A percentile compares a stretch with the other conserved stretches of the same genome.
phyloP scores from a whole-genome alignment of 1,140 invertebrate genomes.

The Ridgeia piscesae region DNA sequence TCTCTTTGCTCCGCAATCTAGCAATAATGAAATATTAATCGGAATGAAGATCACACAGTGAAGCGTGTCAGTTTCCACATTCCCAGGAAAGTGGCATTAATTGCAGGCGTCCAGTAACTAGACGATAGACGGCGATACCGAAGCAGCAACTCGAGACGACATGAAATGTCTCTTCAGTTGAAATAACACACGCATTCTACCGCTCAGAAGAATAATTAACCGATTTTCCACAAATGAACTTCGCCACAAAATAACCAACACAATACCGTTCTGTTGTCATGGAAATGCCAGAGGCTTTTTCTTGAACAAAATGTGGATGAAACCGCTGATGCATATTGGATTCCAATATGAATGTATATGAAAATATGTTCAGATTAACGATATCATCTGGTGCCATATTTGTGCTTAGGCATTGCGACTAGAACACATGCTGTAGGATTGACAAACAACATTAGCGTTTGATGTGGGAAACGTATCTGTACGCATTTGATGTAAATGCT shows the following conservation, averaged over 20 bases:
- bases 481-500: no score
- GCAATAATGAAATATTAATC: background rate
- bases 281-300: background rate
- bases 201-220: background rate
- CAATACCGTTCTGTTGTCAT: no score
- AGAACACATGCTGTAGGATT: background rate
- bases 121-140: background rate
- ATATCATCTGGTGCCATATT: background rate
- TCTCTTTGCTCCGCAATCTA: background rate
- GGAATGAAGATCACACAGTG: background rate
- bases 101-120: background rate
- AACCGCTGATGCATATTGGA: background rate
- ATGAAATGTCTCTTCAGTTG: background rate
- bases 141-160: background rate
- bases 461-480: no score
- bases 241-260: no score
- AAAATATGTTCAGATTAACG: background rate
- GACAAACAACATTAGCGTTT: no score
- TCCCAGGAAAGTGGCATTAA: background rate
- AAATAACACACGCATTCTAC: background rate
- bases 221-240: background rate
- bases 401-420: background rate
- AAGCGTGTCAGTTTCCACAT: background rate
- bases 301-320: background rate
- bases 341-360: background rate